Percentiles rank a stretch among this genome's conserved stretches.
Evolutionary conservation across 92 coral and sea anemone species (phyloP).

Genomic region (Parazoanthus darwini): DNA sequence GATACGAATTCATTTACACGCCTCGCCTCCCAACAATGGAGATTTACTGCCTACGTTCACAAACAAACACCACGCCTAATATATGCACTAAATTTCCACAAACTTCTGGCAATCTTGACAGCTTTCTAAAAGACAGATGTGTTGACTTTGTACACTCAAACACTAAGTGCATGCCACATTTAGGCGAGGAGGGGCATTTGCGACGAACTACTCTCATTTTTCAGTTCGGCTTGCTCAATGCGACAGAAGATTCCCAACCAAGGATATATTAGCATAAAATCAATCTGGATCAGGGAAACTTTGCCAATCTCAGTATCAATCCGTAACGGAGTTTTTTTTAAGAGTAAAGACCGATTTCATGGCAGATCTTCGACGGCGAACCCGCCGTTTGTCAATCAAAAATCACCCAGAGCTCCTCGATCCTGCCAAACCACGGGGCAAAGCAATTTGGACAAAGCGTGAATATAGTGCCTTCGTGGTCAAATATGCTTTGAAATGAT

Average conservation of each 20-base stretch:
- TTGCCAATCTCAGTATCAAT: not conserved
- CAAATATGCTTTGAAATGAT: not conserved
- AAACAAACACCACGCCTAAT: slow-evolving; percentile 9
- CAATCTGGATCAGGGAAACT: too few relatives aligned
- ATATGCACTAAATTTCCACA: not conserved
- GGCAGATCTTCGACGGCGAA: not conserved
- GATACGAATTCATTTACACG: not conserved
- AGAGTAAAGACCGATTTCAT: not conserved
- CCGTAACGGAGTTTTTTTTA: too few relatives aligned
- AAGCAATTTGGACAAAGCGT: not conserved
- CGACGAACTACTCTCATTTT: not conserved
- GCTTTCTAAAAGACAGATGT: not conserved
- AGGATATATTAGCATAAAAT: not conserved
- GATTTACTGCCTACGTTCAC: slow-evolving; percentile 3
- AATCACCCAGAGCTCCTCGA: not conserved
- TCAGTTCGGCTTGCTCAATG: not conserved
- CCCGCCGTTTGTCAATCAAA: not conserved
- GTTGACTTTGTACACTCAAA: not conserved
- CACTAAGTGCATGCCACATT: not conserved
- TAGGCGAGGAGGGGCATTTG: not conserved
- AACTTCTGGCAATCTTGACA: slow-evolving; percentile 6
- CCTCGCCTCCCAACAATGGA: slow-evolving; percentile 23
- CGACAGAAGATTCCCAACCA: not conserved
- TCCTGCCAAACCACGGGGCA: not conserved
- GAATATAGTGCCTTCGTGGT: not conserved